These are phyloP conservation scores for Monoplex corrugatus DNA, from an alignment of 2,888 invertebrate genomes.

Conservation along the genomic window DNA sequence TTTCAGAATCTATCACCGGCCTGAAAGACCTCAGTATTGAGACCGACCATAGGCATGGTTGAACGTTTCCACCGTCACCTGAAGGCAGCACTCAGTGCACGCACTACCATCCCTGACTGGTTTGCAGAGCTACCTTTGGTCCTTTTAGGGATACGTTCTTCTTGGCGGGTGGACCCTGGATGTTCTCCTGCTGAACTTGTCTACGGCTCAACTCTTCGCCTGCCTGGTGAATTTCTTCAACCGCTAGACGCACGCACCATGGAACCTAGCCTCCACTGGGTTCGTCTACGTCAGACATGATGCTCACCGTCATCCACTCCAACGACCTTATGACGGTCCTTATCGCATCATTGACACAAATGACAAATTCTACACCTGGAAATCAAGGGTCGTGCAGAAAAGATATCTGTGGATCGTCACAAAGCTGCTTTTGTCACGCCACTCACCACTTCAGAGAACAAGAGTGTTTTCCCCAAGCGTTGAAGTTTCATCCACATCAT, in stretches of 20 bases:
- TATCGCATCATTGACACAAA: neutral
- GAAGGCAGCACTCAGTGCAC: conserved; percentile 46
- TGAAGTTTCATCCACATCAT: no score
- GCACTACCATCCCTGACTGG: conserved; percentile 41
- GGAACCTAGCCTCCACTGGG: neutral
- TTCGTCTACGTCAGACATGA: neutral
- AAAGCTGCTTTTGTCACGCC: neutral
- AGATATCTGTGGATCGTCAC: neutral
- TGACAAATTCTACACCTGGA: neutral
- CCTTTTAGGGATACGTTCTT: conserved; percentile 31
- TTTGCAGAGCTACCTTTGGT: conserved; percentile 18
- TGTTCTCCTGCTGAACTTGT: conserved; percentile 35
- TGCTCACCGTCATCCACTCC: neutral
- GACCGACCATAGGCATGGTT: no score
- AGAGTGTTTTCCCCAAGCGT: no score
- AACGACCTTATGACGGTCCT: neutral
- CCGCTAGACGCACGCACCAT: neutral
- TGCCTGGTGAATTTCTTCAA: conserved; percentile 46
- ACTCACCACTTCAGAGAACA: neutral
- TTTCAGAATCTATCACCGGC: no score
- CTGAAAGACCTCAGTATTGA: no score
- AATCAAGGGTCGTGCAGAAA: neutral
- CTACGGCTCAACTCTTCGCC: conserved; percentile 29
- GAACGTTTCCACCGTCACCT: conserved; percentile 49
- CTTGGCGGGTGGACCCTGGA: conserved; percentile 34